A percentile compares a stretch with the other conserved stretches of the same genome.
Conservation (phyloP, 2,797 vertebrate species). For the Gymnothorax javanicus region DNA sequence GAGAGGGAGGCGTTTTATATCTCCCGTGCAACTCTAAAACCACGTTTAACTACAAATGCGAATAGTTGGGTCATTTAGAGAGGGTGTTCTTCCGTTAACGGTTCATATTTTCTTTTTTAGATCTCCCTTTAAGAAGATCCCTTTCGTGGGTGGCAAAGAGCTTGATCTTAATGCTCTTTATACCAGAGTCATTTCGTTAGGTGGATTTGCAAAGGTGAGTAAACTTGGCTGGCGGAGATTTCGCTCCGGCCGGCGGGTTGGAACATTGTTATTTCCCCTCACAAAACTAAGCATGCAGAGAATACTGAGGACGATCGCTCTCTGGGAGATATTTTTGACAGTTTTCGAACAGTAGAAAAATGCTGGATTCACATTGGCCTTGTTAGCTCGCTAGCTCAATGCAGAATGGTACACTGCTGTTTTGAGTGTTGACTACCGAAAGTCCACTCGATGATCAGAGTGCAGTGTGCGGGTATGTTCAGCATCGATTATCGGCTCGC, state of each 20-base stretch:
- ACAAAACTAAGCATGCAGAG: background rate
- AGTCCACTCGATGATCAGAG: constrained; percentile 68
- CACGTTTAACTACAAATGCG: constrained; percentile 53
- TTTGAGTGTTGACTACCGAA: constrained; percentile 64
- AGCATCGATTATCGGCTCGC: constrained; percentile 89
- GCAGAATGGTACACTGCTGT: constrained; percentile 73
- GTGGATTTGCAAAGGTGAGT: constrained; percentile 99
- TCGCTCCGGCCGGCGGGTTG: constrained; percentile 58
- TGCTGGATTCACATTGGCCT: constrained; percentile 66
- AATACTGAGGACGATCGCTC: constrained; percentile 14
- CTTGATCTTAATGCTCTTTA: constrained; percentile 98
- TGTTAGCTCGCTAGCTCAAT: constrained; percentile 69
- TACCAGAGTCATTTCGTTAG: constrained; percentile 96
- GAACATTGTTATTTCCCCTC: background rate
- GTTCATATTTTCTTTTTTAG: constrained; percentile 64
- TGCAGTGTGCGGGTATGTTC: constrained; percentile 92
- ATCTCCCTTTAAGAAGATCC: constrained; percentile 98
- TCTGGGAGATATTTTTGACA: background rate
- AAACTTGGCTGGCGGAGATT: constrained; percentile 78
- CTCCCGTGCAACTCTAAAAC: constrained; percentile 69
- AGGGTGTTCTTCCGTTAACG: constrained; percentile 54
- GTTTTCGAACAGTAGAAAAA: constrained; percentile 37
- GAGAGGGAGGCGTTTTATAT: constrained; percentile 71
- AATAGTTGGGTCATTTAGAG: constrained; percentile 63
- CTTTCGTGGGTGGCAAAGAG: constrained; percentile 96